Percentiles rank a stretch among this genome's conserved stretches.
phyloP scores from a whole-genome alignment of 2,797 vertebrate species.

The Trematomus bernacchii region DNA sequence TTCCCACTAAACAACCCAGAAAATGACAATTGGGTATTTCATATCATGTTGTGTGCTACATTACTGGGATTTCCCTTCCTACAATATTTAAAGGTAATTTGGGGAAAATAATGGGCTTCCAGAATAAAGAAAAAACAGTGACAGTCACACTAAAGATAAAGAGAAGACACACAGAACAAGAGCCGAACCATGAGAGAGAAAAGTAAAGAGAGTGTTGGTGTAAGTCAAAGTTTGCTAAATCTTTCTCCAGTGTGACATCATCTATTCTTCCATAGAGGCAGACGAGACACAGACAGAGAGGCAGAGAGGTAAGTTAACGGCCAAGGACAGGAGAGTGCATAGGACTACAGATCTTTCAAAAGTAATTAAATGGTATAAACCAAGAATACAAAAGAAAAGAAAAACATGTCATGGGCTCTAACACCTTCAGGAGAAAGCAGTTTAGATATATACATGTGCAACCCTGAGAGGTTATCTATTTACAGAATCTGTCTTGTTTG shows the following conservation, averaged over 20 bases:
- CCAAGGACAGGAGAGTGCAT: slow-evolving; percentile 52
- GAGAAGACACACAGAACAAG: neutral
- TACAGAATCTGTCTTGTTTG: slow-evolving; percentile 45
- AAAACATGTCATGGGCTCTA: slow-evolving; percentile 17
- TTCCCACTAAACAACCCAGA: too few relatives aligned
- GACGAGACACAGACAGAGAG: slow-evolving; percentile 21
- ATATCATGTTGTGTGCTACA: too few relatives aligned
- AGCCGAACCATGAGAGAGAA: neutral
- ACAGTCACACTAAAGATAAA: neutral
- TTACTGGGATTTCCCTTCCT: too few relatives aligned
- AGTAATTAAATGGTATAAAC: slow-evolving; percentile 23
- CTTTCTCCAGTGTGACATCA: slow-evolving; percentile 16
- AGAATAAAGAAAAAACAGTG: neutral
- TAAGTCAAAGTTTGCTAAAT: slow-evolving; percentile 10
- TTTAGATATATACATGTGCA: slow-evolving; percentile 53
- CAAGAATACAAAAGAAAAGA: slow-evolving; percentile 14
- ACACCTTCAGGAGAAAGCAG: slow-evolving; percentile 35
- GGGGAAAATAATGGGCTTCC: neutral
- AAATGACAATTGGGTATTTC: too few relatives aligned
- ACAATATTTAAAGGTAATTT: too few relatives aligned
- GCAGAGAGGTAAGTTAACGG: slow-evolving; percentile 24
- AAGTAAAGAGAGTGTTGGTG: neutral
- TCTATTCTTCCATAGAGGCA: slow-evolving; percentile 19
- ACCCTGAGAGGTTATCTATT: slow-evolving; percentile 63
- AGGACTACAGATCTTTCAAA: slow-evolving; percentile 7